Percentiles rank a stretch among this genome's conserved stretches.
phyloP scores from a whole-genome alignment of 2,797 vertebrate genomes.

The Moxostoma hubbsi region DNA sequence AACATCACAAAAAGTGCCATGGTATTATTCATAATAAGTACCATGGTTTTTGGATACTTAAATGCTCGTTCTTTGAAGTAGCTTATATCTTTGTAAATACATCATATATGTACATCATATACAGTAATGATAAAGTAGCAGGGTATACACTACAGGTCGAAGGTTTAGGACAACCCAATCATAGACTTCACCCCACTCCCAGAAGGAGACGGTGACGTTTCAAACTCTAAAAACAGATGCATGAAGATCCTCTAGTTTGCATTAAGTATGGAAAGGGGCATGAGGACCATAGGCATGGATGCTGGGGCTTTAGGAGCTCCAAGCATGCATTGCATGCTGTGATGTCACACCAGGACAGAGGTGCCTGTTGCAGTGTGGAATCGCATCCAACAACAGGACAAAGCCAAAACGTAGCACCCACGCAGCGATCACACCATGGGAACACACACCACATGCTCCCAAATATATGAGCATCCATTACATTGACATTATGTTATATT shows the following conservation, averaged over 20 bases:
- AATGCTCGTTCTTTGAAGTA: no score
- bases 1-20: no score
- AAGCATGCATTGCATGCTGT: conserved; percentile 74
- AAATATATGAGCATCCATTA: conserved; percentile 56
- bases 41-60: no score
- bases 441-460: conserved; percentile 24
- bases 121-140: no score
- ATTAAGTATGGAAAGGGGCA: conserved; percentile 63
- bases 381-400: conserved; percentile 71
- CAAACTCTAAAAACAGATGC: not conserved
- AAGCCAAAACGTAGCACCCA: conserved; percentile 67
- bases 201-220: not conserved
- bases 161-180: no score
- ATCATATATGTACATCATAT: no score
- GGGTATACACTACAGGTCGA: no score
- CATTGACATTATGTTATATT: conserved; percentile 47
- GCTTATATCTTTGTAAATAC: no score
- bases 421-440: conserved; percentile 62
- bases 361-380: conserved; percentile 80
- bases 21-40: no score
- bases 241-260: conserved; percentile 13
- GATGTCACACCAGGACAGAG: conserved; percentile 72
- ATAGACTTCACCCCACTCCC: no score
- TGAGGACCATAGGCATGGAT: conserved; percentile 63
- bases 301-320: conserved; percentile 68